phyloP scores from a whole-genome alignment of 2,888 invertebrate genomes.

The Pocota personata region DNA sequence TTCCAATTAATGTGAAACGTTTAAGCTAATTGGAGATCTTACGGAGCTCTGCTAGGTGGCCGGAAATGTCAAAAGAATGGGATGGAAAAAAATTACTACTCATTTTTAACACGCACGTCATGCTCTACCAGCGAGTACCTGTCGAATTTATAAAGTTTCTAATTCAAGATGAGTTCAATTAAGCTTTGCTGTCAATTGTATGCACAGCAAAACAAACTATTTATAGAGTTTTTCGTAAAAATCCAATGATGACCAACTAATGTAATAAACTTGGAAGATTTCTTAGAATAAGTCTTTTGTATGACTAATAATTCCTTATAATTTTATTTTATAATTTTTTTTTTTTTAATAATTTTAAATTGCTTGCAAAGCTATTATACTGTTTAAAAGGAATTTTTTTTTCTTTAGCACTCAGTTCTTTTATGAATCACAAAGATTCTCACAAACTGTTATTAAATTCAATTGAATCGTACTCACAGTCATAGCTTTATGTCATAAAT shows the following conservation, averaged over 20 bases:
- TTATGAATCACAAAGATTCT: background rate
- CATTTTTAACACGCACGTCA: too few relatives aligned
- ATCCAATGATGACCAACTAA: background rate
- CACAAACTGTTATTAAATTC: conserved; percentile 27
- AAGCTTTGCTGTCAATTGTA: background rate
- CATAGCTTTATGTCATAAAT: background rate
- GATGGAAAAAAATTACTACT: too few relatives aligned
- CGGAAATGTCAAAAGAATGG: too few relatives aligned
- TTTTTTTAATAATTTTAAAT: conserved; percentile 18
- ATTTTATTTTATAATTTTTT: background rate
- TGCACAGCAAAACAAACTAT: background rate
- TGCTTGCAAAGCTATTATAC: background rate
- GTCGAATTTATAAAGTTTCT: background rate
- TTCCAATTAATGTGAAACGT: too few relatives aligned
- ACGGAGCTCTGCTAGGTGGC: too few relatives aligned
- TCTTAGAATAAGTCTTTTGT: background rate
- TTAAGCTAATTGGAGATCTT: too few relatives aligned
- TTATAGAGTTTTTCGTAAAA: background rate
- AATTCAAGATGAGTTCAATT: background rate
- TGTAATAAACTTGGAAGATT: background rate
- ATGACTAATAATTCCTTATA: background rate
- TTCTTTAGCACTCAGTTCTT: background rate
- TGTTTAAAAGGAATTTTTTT: background rate
- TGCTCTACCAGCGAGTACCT: too few relatives aligned
- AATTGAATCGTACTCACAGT: conserved; percentile 25